Conservation (phyloP, 2,888 invertebrate genomes). For the Cryptops parisi region DNA sequence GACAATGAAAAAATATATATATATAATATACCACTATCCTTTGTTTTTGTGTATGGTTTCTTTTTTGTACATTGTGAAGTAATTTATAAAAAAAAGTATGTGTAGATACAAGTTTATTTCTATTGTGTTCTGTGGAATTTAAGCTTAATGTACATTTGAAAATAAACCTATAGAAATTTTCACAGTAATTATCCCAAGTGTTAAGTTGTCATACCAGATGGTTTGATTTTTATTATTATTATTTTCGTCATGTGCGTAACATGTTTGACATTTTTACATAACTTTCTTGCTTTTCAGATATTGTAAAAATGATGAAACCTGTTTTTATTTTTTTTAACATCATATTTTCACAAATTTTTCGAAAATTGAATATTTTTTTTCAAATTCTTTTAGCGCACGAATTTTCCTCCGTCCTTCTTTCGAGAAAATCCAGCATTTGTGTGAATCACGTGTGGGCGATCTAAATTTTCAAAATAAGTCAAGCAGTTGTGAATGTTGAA, state of each 20-base stretch:
- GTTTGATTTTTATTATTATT: no score
- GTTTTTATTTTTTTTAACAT: neutral
- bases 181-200: no score
- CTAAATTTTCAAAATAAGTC: neutral
- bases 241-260: neutral
- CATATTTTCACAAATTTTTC: neutral
- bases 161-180: neutral
- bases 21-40: neutral
- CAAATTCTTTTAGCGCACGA: neutral
- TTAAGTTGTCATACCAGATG: no score
- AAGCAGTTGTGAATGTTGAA: neutral
- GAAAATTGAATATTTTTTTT: no score
- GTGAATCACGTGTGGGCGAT: slow-evolving; percentile 1
- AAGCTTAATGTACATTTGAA: neutral
- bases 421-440: slow-evolving; percentile 2
- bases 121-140: neutral
- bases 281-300: neutral
- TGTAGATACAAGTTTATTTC: neutral
- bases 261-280: neutral
- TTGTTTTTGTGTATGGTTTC: neutral
- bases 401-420: slow-evolving; percentile 2
- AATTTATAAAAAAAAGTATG: neutral
- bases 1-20: neutral
- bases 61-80: neutral
- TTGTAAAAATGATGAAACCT: neutral